These are phyloP conservation scores for Bujurquina vittata DNA, from an alignment of 2,113 vertebrate species.

Conservation along the genomic window DNA sequence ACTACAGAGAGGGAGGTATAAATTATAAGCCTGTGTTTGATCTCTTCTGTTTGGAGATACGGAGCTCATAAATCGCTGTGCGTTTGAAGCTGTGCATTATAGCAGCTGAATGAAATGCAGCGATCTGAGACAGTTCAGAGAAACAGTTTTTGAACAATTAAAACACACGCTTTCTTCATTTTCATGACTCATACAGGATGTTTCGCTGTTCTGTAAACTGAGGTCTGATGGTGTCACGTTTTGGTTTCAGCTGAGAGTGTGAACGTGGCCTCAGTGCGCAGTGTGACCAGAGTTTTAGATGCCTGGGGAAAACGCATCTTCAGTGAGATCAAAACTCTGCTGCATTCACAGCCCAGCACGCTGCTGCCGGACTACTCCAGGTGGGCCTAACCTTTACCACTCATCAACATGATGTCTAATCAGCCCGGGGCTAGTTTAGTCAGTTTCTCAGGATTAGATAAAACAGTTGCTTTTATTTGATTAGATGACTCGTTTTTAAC, in stretches of 20 bases:
- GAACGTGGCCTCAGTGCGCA: conserved; percentile 80
- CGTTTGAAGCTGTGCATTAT: conserved; percentile 23
- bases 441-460: not conserved
- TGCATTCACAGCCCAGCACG: conserved; percentile 80
- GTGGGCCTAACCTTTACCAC: conserved; percentile 52
- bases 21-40: conserved; percentile 46
- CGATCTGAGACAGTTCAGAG: not conserved
- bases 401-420: not conserved
- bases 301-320: conserved; percentile 84
- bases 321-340: conserved; percentile 79
- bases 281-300: conserved; percentile 82
- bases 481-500: not conserved
- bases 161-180: not conserved
- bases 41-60: conserved; percentile 5
- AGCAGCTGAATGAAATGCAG: conserved; percentile 27
- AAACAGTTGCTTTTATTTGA: not conserved
- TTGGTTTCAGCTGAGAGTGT: conserved; percentile 77
- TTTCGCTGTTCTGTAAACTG: not conserved
- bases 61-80: conserved; percentile 28
- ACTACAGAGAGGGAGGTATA: conserved; percentile 85
- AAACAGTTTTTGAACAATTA: not conserved
- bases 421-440: not conserved
- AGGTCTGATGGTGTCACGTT: conserved; percentile 27
- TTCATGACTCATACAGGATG: not conserved
- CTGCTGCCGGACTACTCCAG: conserved; percentile 83